Evolutionary conservation across 1,140 invertebrate genomes (phyloP).

Genomic region (Leucophenga varia): DNA sequence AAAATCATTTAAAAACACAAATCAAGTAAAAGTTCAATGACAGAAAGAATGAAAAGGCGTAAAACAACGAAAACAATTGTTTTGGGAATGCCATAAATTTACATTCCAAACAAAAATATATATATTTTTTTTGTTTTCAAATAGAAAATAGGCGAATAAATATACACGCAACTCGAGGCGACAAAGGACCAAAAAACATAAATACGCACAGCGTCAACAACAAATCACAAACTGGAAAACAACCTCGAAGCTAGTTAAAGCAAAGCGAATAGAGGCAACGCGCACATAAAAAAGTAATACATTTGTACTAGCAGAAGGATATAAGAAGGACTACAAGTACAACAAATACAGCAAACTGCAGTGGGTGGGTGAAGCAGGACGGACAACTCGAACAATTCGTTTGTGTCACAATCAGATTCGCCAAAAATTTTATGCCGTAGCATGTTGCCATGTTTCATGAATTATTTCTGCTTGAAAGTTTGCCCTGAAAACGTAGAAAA

Average conservation of each 20-base stretch:
- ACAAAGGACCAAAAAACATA: neutral
- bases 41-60: slow-evolving; percentile 32
- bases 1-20: slow-evolving; percentile 50
- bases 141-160: slow-evolving; percentile 11
- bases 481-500: slow-evolving; percentile 40
- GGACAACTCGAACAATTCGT: slow-evolving; percentile 50
- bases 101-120: slow-evolving; percentile 30
- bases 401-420: slow-evolving; percentile 54
- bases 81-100: slow-evolving; percentile 53
- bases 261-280: too few relatives aligned
- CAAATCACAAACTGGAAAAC: slow-evolving; percentile 31
- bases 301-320: too few relatives aligned
- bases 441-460: slow-evolving; percentile 49
- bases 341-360: too few relatives aligned
- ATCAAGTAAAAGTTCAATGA: slow-evolving; percentile 43
- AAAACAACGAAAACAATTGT: slow-evolving; percentile 54
- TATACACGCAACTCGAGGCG: slow-evolving; percentile 9
- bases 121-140: too few relatives aligned
- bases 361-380: too few relatives aligned
- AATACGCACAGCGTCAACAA: slow-evolving; percentile 3
- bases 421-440: slow-evolving; percentile 41
- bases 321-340: too few relatives aligned
- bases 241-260: too few relatives aligned
- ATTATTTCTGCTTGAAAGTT: slow-evolving; percentile 48
- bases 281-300: too few relatives aligned